phyloP scores from a whole-genome alignment of 2,797 vertebrate species.

The Avahi laniger region DNA sequence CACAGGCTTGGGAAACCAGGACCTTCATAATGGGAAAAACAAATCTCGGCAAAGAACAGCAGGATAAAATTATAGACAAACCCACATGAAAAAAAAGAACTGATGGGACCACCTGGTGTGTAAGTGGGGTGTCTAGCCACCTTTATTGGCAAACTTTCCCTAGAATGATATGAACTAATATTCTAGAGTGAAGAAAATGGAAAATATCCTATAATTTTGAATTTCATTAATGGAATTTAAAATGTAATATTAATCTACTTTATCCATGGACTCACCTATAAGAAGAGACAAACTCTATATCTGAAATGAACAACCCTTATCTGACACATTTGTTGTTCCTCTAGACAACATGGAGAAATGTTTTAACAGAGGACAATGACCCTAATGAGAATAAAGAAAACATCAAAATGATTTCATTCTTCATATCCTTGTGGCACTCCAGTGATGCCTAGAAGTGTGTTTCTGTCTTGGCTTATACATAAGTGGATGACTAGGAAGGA shows the following conservation, averaged over 20 bases:
- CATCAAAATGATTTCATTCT: neutral
- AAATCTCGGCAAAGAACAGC: neutral
- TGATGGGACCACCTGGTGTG: neutral
- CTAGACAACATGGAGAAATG: neutral
- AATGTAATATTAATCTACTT: neutral
- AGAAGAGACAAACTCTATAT: neutral
- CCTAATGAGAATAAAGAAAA: neutral
- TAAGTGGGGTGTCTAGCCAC: neutral
- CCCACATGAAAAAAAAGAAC: neutral
- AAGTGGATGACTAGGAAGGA: neutral
- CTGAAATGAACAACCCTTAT: neutral
- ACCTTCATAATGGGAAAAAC: neutral
- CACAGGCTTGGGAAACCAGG: neutral
- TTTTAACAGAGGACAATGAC: neutral
- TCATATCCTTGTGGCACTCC: neutral
- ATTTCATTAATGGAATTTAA: neutral
- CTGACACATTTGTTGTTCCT: conserved; percentile 8
- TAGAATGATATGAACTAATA: neutral
- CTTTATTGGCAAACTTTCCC: neutral
- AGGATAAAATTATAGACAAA: neutral
- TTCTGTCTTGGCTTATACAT: neutral
- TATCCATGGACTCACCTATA: neutral
- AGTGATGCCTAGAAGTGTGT: neutral
- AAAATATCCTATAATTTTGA: neutral
- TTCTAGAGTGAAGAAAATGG: neutral